A percentile compares a stretch with the other conserved stretches of the same genome.
phyloP scores from a whole-genome alignment of 2,888 invertebrate genomes.

The Anorthoa munda region DNA sequence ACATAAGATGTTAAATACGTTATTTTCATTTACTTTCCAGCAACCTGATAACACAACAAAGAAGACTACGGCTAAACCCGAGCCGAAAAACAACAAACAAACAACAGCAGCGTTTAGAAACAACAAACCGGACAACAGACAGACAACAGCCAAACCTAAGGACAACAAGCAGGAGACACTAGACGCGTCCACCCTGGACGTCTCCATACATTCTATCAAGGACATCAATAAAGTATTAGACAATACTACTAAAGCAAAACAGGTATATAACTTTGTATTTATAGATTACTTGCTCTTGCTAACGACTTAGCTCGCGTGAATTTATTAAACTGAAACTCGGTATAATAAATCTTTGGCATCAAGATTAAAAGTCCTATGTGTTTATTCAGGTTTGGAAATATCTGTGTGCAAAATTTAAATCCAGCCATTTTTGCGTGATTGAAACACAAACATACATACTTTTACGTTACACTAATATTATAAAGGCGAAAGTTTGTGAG shows the following conservation, averaged over 20 bases:
- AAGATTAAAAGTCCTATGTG: too few relatives aligned
- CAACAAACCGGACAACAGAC: slow-evolving; percentile 49
- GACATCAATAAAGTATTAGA: slow-evolving; percentile 84
- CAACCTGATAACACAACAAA: slow-evolving; percentile 77
- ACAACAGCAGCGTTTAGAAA: slow-evolving; percentile 62
- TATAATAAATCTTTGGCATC: too few relatives aligned
- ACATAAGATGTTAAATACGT: background rate
- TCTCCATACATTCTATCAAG: slow-evolving; percentile 86
- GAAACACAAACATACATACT: too few relatives aligned
- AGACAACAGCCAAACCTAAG: background rate
- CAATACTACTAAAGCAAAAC: slow-evolving; percentile 71
- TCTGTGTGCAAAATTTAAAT: too few relatives aligned
- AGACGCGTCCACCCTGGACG: slow-evolving; percentile 83
- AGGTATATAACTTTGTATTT: slow-evolving; percentile 69
- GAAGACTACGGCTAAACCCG: slow-evolving; percentile 57
- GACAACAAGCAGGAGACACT: slow-evolving; percentile 64
- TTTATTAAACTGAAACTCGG: too few relatives aligned
- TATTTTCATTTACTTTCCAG: slow-evolving; percentile 46
- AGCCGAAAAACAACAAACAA: slow-evolving; percentile 67
- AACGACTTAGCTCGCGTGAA: too few relatives aligned
- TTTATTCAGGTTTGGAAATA: too few relatives aligned
- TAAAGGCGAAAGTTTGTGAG: too few relatives aligned
- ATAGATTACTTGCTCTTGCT: too few relatives aligned
- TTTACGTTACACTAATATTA: too few relatives aligned
- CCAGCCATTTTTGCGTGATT: too few relatives aligned